These are phyloP conservation scores for Syngnathus scovelli DNA, from an alignment of 2,113 vertebrate genomes.

Conservation along the genomic window DNA sequence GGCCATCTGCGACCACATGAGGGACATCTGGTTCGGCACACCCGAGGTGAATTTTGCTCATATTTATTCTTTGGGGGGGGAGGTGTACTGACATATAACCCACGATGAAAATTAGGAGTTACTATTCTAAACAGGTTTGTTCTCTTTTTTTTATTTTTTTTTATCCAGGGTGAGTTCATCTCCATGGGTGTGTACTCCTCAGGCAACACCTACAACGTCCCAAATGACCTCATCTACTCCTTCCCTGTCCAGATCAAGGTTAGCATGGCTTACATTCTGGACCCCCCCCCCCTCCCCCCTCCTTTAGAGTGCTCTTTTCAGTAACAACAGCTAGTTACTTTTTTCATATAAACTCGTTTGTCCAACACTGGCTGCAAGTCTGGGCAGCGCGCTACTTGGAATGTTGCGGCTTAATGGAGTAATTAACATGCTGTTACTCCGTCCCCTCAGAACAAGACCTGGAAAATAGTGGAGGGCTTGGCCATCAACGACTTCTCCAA, in stretches of 20 bases:
- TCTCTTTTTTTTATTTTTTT: no score
- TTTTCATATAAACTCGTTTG: no score
- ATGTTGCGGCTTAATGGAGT: background rate
- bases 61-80: background rate
- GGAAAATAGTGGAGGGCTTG: constrained; percentile 89
- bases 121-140: background rate
- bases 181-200: constrained; percentile 95
- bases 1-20: constrained; percentile 93
- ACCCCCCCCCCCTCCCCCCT: no score
- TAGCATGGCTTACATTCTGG: constrained; percentile 1
- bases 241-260: constrained; percentile 96
- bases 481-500: constrained; percentile 86
- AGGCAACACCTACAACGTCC: constrained; percentile 84
- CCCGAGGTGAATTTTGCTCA: constrained; percentile 72
- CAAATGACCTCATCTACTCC: constrained; percentile 89
- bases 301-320: no score
- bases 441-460: constrained; percentile 78
- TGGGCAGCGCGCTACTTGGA: background rate
- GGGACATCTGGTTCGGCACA: constrained; percentile 92
- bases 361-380: background rate
- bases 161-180: constrained; percentile 81
- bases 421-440: background rate
- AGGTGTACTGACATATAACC: background rate
- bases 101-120: background rate
- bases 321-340: background rate